Evolutionary conservation across 2,113 vertebrate species (phyloP).

Genomic region (Eudyptes chrysolophus): DNA sequence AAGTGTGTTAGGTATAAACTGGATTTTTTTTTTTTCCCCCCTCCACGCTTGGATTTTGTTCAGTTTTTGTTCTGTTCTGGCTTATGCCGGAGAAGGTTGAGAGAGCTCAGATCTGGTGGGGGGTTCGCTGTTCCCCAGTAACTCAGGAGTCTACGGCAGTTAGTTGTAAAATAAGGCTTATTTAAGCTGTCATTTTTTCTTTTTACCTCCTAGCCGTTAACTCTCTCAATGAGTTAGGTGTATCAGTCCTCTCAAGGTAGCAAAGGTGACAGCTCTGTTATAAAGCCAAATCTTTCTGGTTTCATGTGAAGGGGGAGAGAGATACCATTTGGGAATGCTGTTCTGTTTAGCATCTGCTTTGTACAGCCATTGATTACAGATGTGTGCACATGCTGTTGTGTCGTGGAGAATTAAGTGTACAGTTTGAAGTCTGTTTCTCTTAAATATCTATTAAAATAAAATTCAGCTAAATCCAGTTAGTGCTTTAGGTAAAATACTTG

Average conservation of each 20-base stretch:
- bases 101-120: neutral
- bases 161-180: neutral
- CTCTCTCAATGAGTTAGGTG: rapidly evolving
- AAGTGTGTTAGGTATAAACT: neutral
- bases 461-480: neutral
- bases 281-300: neutral
- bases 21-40: neutral
- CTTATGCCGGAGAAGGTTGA: neutral
- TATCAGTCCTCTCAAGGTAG: neutral
- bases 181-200: neutral
- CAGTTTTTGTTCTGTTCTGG: neutral
- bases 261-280: rapidly evolving
- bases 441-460: neutral
- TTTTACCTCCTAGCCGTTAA: neutral
- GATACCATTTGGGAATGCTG: neutral
- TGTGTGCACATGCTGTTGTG: neutral
- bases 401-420: neutral
- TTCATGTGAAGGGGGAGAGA: neutral
- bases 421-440: neutral
- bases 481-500: neutral
- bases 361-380: neutral
- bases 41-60: neutral
- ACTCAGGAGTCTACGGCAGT: neutral
- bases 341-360: neutral
- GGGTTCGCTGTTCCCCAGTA: neutral